Percentiles rank a stretch among this genome's conserved stretches.
Evolutionary conservation across 2,113 vertebrate species (phyloP).

Genomic region (Emydocephalus ijimae): DNA sequence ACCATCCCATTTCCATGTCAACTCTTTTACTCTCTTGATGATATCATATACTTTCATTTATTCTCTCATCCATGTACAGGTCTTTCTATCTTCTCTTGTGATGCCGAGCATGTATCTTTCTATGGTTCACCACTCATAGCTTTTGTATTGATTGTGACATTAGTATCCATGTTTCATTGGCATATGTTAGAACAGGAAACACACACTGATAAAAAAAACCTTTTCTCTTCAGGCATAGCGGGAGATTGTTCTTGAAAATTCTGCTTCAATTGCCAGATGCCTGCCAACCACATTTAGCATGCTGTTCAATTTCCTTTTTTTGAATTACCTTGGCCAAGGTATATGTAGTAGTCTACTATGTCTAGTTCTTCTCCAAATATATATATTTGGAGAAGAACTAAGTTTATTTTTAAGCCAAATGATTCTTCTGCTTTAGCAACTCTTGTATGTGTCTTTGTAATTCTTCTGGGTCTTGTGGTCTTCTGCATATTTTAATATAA

Average conservation of each 20-base stretch:
- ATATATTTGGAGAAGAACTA: no score
- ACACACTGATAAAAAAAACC: background rate
- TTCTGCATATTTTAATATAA: background rate
- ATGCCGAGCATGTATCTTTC: background rate
- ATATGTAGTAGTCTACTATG: no score
- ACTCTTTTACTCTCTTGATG: background rate
- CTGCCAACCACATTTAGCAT: background rate
- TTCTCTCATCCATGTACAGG: background rate
- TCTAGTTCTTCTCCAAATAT: background rate
- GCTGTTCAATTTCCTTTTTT: no score
- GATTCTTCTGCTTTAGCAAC: background rate
- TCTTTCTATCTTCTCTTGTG: background rate
- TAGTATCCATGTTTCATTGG: background rate
- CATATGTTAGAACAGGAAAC: background rate
- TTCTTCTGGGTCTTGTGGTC: background rate
- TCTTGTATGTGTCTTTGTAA: background rate
- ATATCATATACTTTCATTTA: background rate
- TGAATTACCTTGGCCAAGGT: no score
- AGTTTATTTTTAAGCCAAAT: background rate
- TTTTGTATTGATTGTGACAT: background rate
- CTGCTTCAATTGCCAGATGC: no score
- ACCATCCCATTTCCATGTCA: background rate
- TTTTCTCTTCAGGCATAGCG: background rate
- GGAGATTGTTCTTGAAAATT: no score
- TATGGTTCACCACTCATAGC: background rate